A percentile compares a stretch with the other conserved stretches of the same genome.
phyloP scores from a whole-genome alignment of 2,113 vertebrate species.

The Hemichromis elongatus region DNA sequence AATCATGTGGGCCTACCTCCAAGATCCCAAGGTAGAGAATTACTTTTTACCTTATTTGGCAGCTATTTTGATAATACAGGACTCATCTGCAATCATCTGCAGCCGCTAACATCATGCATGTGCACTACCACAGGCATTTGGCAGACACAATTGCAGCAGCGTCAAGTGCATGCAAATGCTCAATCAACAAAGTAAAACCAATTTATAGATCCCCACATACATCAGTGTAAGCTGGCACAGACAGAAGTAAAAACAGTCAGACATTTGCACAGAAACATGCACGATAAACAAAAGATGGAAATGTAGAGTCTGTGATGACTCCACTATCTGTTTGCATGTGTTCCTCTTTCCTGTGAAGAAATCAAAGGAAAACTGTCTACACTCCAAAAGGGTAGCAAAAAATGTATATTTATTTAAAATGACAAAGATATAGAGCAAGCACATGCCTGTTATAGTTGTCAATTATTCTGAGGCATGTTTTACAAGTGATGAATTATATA shows the following conservation, averaged over 20 bases:
- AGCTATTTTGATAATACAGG: neutral
- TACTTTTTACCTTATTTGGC: neutral
- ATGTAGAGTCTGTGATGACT: neutral
- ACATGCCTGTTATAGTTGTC: neutral
- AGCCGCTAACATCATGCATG: neutral
- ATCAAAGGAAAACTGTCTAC: neutral
- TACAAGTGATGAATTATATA: constrained; percentile 21
- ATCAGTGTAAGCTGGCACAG: neutral
- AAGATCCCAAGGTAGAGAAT: neutral
- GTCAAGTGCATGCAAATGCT: neutral
- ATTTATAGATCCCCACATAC: neutral
- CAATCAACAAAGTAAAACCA: neutral
- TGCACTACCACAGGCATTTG: neutral
- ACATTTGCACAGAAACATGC: neutral
- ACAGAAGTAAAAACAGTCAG: neutral
- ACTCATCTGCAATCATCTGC: neutral
- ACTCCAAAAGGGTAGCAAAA: neutral
- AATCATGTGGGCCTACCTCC: neutral
- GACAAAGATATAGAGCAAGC: neutral
- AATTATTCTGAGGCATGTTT: neutral
- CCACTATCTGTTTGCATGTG: neutral
- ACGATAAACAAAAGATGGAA: neutral
- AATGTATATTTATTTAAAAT: neutral
- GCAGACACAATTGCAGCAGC: neutral
- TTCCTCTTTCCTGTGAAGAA: neutral